Conservation (phyloP, 2,888 invertebrate genomes). For the Hyles lineata region DNA sequence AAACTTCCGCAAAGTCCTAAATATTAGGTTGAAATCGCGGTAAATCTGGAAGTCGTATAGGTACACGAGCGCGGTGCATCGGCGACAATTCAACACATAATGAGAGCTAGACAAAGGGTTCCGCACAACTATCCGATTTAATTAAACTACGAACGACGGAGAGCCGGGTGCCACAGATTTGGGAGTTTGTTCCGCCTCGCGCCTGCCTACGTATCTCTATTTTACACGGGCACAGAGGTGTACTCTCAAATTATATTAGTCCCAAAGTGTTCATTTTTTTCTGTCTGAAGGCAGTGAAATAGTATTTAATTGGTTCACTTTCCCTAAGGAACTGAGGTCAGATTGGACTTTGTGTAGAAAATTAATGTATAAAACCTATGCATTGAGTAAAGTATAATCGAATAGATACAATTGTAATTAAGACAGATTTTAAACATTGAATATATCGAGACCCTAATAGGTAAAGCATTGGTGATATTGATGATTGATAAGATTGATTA, state of each 20-base stretch:
- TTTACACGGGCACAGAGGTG: not conserved
- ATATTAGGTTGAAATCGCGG: conserved; percentile 28
- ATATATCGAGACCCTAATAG: too few relatives aligned
- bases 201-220: conserved; percentile 10
- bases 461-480: too few relatives aligned
- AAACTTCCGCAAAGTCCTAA: not conserved
- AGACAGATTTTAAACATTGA: too few relatives aligned
- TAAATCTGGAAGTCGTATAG: conserved; percentile 14
- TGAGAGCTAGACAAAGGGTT: conserved; percentile 53
- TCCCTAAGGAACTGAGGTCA: too few relatives aligned
- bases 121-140: conserved; percentile 61
- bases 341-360: too few relatives aligned
- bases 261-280: not conserved
- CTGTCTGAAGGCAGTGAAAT: not conserved
- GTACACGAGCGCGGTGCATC: conserved; percentile 3
- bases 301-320: not conserved
- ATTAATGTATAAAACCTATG: too few relatives aligned
- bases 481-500: too few relatives aligned
- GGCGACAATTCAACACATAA: conserved; percentile 47
- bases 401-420: too few relatives aligned
- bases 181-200: conserved; percentile 47
- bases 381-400: too few relatives aligned
- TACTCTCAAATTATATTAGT: not conserved
- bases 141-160: conserved; percentile 54
- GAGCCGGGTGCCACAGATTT: conserved; percentile 52